Evolutionary conservation across 1,140 invertebrate genomes (phyloP).

Genomic region (Trialeurodes vaporariorum): DNA sequence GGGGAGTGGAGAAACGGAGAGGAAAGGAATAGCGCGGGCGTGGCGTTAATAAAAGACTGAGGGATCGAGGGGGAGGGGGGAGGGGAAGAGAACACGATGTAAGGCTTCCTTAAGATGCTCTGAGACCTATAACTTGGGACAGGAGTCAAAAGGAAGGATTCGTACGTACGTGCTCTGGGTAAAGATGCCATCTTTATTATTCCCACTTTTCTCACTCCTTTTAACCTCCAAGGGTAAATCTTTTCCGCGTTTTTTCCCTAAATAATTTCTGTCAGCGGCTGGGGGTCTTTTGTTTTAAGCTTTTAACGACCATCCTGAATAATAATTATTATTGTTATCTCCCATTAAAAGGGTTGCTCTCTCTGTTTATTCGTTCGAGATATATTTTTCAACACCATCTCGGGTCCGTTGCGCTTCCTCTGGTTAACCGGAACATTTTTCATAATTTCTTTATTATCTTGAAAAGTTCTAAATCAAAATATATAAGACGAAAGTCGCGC

Average conservation of each 20-base stretch:
- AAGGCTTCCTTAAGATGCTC: not conserved
- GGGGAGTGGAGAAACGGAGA: too few relatives aligned
- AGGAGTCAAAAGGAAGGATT: not conserved
- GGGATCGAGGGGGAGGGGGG: too few relatives aligned
- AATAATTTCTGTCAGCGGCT: not conserved
- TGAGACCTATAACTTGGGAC: not conserved
- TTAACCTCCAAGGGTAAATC: not conserved
- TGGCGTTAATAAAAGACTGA: too few relatives aligned
- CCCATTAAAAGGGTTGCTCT: not conserved
- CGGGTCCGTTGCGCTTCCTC: not conserved
- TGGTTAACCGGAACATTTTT: not conserved
- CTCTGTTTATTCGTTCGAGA: not conserved
- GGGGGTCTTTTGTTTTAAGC: not conserved
- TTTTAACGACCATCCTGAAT: not conserved
- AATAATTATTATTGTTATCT: not conserved
- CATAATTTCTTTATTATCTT: too few relatives aligned
- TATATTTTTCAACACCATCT: not conserved
- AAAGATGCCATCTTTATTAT: slow-evolving; percentile 1
- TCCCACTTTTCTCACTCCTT: not conserved
- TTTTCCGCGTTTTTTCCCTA: not conserved
- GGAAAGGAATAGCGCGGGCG: too few relatives aligned
- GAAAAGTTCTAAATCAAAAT: too few relatives aligned
- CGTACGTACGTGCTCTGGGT: not conserved
- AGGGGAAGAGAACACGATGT: too few relatives aligned
- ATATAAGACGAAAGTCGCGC: too few relatives aligned